Base-by-base conservation (phyloP, 2,888 invertebrate genomes). In the Nysson spinosus region DNA sequence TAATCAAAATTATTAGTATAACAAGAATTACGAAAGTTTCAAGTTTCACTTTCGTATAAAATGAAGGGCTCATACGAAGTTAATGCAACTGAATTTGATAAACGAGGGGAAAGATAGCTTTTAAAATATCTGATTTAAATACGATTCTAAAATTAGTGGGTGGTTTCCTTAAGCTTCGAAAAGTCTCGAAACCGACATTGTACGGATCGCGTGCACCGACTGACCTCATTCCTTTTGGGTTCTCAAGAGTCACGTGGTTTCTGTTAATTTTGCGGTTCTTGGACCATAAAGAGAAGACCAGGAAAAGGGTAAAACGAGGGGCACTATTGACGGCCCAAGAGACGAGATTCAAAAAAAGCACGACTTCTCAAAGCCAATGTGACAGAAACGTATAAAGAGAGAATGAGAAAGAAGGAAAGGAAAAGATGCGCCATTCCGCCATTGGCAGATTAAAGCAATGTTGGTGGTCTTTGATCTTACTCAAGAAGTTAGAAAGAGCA, bases 371-470 rank as follows among this genome's bases (percentile, higher is more conserved):
- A 43, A 47, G 66, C 52, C 28, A 50, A 61, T 32, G 17, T 16
- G 50, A 42, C 56, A 49, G 62, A 61, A 49, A n/a, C n/a, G n/a
- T n/a, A n/a, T n/a, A n/a, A n/a, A n/a, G n/a, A n/a, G n/a, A n/a
- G n/a, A n/a, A n/a, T 49, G 56, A 68, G 22, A 35, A 54, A 52
- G 34, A 20, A 5, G 34, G 19, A 11, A 16, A 22, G 14, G 47
- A 26, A 46, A 39, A 62, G 55, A n/a, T n/a, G n/a, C n/a, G 61
- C 52, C 54, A 46, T 46, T 51, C 63, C 42, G 67, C 63, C 79
- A 75, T 77, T 75, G 78, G 72, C 69, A 77, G 78, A 79, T 79
- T 77, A 78, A 79, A 79, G 68, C 47, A 65, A 58, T 60, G 52
- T 32, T 37, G 37, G 43, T 46, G 47, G 65, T 60, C 79, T 79